Conservation (phyloP, 2,797 vertebrate species). For the Macroramphosus scolopax region DNA sequence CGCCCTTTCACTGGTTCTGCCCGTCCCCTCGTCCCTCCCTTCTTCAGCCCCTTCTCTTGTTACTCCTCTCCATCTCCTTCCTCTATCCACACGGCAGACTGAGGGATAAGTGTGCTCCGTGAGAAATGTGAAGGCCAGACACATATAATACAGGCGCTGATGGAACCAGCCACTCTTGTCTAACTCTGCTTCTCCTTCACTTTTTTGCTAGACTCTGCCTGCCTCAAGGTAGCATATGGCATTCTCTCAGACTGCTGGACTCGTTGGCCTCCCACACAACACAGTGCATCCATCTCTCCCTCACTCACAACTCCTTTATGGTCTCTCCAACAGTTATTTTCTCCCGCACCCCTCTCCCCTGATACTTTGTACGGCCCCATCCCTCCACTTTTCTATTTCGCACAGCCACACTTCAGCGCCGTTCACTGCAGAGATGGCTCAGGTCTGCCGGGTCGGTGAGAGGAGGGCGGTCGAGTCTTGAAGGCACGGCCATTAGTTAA, state of each 20-base stretch:
- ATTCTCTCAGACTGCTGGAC: constrained; percentile 72
- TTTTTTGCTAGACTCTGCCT: constrained; percentile 54
- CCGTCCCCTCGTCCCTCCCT: constrained; percentile 24
- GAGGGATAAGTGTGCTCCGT: too few relatives aligned
- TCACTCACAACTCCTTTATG: constrained; percentile 68
- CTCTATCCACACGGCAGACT: constrained; percentile 34
- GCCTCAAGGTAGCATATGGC: constrained; percentile 77
- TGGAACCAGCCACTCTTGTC: constrained; percentile 59
- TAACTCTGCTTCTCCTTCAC: constrained; percentile 47
- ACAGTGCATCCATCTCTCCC: constrained; percentile 66
- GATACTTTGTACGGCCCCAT: constrained; percentile 55
- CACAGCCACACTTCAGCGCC: constrained; percentile 66
- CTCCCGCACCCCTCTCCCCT: constrained; percentile 58
- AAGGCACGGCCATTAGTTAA: constrained; percentile 78
- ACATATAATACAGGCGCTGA: constrained; percentile 56
- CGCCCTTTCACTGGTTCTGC: constrained; percentile 42
- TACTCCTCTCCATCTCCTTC: too few relatives aligned
- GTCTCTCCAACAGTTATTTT: constrained; percentile 70
- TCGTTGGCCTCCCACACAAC: constrained; percentile 72
- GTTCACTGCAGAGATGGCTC: constrained; percentile 67
- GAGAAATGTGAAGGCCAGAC: constrained; percentile 59
- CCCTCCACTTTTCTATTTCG: constrained; percentile 69
- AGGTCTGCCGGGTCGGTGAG: constrained; percentile 69
- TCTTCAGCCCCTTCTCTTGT: constrained; percentile 46
- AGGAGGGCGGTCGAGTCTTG: constrained; percentile 57